phyloP scores from a whole-genome alignment of 92 coral and sea anemone species.

The Blastomussa wellsi region DNA sequence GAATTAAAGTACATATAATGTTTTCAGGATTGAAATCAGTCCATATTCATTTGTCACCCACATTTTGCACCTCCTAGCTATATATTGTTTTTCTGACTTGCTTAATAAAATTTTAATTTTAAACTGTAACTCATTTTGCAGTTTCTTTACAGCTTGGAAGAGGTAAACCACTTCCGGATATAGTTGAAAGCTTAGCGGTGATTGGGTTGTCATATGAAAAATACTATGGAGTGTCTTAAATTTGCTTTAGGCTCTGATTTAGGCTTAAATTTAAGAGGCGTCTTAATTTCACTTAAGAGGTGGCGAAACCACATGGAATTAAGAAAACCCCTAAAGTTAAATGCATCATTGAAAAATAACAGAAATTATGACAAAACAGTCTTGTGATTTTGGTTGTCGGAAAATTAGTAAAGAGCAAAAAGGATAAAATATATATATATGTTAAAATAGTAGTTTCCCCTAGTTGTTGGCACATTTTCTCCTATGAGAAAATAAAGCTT shows the following conservation, averaged over 20 bases:
- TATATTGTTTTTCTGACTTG: neutral
- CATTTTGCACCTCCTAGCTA: neutral
- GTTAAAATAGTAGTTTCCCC: neutral
- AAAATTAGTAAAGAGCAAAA: neutral
- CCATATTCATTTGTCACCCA: neutral
- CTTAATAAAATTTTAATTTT: slow-evolving; percentile 19
- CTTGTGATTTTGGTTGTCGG: neutral
- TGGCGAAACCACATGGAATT: slow-evolving; percentile 2
- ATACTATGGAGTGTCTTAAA: neutral
- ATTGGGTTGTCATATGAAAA: slow-evolving; percentile 1
- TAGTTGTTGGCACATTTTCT: neutral
- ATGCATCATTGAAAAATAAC: neutral
- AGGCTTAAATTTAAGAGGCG: neutral
- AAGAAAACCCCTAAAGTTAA: slow-evolving; percentile 9
- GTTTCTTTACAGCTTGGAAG: neutral
- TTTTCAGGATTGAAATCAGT: neutral
- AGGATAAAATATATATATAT: neutral
- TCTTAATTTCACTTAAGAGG: slow-evolving; percentile 17
- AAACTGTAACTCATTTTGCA: neutral
- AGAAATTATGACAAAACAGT: neutral
- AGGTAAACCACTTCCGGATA: neutral
- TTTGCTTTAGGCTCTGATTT: neutral
- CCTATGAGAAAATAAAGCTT: no score
- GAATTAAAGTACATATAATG: neutral
- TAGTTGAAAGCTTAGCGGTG: neutral